These are phyloP conservation scores for Bombus confusus DNA, from an alignment of 1,140 invertebrate species.

Conservation along the genomic window DNA sequence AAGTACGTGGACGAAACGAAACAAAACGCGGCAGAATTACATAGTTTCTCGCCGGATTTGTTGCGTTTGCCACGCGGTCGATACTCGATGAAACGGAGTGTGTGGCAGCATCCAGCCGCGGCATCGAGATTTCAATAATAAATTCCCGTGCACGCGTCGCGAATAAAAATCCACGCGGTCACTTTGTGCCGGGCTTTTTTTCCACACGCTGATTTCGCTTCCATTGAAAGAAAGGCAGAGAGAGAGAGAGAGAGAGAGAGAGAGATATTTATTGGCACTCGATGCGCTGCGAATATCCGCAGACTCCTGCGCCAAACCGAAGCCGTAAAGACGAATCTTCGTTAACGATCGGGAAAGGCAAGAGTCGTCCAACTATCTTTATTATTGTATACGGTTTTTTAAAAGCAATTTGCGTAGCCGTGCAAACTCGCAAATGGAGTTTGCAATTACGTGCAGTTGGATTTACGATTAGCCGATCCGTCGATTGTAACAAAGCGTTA, in stretches of 20 bases:
- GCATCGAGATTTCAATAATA: conserved; percentile 41
- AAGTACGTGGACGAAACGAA: neutral
- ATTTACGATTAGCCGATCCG: neutral
- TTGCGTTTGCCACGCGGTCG: conserved; percentile 28
- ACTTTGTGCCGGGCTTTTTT: conserved; percentile 19
- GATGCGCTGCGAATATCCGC: neutral
- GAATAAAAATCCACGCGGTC: conserved; percentile 45
- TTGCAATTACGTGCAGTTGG: too few relatives aligned
- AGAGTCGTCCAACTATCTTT: neutral
- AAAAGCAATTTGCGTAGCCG: neutral
- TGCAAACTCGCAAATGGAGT: neutral
- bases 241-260: neutral
- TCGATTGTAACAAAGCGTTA: neutral
- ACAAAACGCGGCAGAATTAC: conserved; percentile 8
- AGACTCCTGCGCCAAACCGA: neutral
- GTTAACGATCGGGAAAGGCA: neutral
- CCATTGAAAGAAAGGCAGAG: neutral
- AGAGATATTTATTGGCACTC: conserved; percentile 20
- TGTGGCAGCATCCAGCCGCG: neutral
- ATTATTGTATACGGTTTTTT: neutral
- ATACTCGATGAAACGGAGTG: conserved; percentile 25
- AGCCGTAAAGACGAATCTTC: neutral
- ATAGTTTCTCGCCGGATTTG: conserved; percentile 17
- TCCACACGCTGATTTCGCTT: neutral
- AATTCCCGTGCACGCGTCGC: conserved; percentile 30